Percentiles rank a stretch among this genome's conserved stretches.
These are phyloP conservation scores for Myotis findleyi DNA, from an alignment of 2,797 vertebrate species.

Conservation along the genomic window DNA sequence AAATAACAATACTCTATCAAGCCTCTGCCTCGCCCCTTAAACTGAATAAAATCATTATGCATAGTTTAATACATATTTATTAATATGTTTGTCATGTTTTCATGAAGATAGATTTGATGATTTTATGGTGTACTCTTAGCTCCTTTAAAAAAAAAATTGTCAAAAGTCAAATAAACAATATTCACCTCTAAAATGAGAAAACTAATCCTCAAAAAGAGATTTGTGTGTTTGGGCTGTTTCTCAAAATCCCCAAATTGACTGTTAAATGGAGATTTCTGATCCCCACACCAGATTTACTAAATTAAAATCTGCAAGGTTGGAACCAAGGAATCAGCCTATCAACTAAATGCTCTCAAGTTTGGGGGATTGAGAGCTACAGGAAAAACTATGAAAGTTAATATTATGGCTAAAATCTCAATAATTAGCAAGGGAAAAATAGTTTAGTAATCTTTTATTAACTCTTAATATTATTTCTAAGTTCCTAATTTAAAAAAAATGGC, in stretches of 20 bases:
- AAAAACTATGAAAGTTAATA: conserved; percentile 23
- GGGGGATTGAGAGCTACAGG: not conserved
- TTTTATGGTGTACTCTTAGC: not conserved
- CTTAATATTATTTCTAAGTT: conserved; percentile 27
- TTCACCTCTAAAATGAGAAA: conserved; percentile 44
- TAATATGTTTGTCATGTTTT: not conserved
- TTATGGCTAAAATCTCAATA: not conserved
- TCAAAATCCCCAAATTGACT: not conserved
- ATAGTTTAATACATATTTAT: not conserved
- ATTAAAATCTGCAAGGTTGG: not conserved
- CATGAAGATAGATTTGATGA: conserved; percentile 45
- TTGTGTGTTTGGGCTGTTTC: not conserved
- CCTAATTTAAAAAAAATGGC: not conserved
- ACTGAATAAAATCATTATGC: conserved; percentile 19
- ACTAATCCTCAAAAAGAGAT: not conserved
- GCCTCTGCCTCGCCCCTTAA: conserved; percentile 8
- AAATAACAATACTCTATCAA: conserved; percentile 43
- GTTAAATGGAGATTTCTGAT: conserved; percentile 30
- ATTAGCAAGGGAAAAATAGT: not conserved
- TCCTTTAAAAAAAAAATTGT: conserved; percentile 31
- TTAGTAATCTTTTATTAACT: not conserved
- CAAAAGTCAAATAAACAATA: conserved; percentile 18
- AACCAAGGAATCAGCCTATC: not conserved
- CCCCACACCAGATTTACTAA: not conserved
- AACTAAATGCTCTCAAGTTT: not conserved